These are phyloP conservation scores for Drosophila chauvacae DNA, from an alignment of 1,140 invertebrate genomes.

Conservation along the genomic window DNA sequence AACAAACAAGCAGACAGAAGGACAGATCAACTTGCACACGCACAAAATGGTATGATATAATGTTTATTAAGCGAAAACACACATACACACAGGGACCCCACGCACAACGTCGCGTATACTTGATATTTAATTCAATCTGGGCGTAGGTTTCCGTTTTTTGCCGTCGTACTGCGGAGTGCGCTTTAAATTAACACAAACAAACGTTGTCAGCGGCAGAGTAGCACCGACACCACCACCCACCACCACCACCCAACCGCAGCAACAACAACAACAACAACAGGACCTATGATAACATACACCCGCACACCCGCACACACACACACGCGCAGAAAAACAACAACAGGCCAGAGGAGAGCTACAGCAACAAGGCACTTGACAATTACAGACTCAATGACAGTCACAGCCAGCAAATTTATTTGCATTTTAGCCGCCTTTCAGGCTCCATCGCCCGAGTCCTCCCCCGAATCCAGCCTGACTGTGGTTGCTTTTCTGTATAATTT, in stretches of 20 bases:
- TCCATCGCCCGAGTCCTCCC: constrained; percentile 10
- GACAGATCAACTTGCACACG: constrained; percentile 52
- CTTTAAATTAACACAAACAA: constrained; percentile 79
- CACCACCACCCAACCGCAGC: constrained; percentile 9
- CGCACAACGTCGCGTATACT: constrained; percentile 62
- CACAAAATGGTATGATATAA: constrained; percentile 49
- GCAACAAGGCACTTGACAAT: constrained; percentile 75
- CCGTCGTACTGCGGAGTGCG: constrained; percentile 57
- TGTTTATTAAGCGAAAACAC: constrained; percentile 45
- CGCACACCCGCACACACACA: background rate
- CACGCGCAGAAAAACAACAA: constrained; percentile 35
- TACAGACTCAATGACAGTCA: constrained; percentile 80
- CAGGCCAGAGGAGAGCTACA: constrained; percentile 36
- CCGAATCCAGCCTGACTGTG: background rate
- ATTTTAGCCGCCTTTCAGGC: constrained; percentile 63
- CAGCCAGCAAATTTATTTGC: constrained; percentile 78
- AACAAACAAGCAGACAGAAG: constrained; percentile 23
- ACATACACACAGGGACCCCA: constrained; percentile 12
- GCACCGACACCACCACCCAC: constrained; percentile 25
- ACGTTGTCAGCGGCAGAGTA: constrained; percentile 67
- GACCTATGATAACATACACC: constrained; percentile 23
- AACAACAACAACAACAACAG: constrained; percentile 23
- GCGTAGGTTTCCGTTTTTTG: constrained; percentile 68
- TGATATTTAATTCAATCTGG: constrained; percentile 79
- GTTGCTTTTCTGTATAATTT: constrained; percentile 16